Conservation (phyloP, 2,113 vertebrate species). For the Taxidea taxus region DNA sequence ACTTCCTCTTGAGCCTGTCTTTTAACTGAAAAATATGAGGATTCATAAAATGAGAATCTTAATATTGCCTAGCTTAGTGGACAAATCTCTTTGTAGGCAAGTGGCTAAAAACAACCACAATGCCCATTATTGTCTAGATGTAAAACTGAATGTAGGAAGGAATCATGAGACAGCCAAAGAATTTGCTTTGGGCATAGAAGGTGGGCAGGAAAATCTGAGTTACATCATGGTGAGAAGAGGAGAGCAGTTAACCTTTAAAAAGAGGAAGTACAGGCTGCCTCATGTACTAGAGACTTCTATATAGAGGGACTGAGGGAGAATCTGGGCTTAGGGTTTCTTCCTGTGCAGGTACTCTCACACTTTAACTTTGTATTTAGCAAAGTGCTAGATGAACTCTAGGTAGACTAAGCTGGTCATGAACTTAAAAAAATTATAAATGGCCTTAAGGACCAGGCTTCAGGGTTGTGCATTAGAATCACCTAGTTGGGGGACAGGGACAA, state of each 20-base stretch:
- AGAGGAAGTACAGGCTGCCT: neutral
- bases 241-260: neutral
- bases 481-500: neutral
- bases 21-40: constrained; percentile 41
- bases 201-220: neutral
- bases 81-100: constrained; percentile 30
- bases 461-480: neutral
- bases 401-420: neutral
- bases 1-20: constrained; percentile 49
- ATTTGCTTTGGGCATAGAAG: neutral
- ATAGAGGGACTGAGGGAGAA: neutral
- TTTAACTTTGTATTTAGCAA: neutral
- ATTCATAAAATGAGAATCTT: constrained; percentile 40
- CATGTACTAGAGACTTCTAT: neutral
- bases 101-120: neutral
- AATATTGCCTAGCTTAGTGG: constrained; percentile 45
- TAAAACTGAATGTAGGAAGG: neutral
- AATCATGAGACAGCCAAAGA: neutral
- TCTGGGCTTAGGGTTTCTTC: too few relatives aligned
- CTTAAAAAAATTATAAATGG: neutral
- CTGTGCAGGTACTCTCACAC: neutral
- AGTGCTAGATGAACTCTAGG: neutral
- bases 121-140: neutral
- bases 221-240: neutral
- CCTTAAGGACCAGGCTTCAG: neutral